Percentiles rank a stretch among this genome's conserved stretches.
Evolutionary conservation across 35 echinoderm and acorn worm species (phyloP).

Genomic region (Amphiura filiformis): DNA sequence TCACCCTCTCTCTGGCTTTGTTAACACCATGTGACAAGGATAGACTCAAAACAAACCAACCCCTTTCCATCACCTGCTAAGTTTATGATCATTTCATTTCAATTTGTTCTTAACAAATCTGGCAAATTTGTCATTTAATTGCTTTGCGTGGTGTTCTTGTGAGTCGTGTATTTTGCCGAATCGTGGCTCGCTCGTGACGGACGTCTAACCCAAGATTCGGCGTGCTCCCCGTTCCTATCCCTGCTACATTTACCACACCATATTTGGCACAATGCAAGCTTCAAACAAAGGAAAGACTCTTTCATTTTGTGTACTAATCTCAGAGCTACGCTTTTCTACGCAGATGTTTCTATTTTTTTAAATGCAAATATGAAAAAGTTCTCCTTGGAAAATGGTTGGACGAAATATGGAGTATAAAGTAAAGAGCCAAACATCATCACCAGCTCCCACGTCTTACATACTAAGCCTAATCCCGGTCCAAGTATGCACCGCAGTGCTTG

Average conservation of each 20-base stretch:
- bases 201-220: neutral
- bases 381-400: neutral
- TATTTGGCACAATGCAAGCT: neutral
- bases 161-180: neutral
- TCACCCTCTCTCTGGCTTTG: neutral
- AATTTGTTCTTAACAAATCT: neutral
- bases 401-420: neutral
- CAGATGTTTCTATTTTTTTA: constrained; percentile 1
- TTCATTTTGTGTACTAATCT: constrained; percentile 12
- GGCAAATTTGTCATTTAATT: constrained; percentile 8
- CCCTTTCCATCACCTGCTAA: neutral
- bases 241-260: neutral
- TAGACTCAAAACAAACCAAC: neutral
- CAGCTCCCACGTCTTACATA: neutral
- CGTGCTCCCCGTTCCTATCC: neutral
- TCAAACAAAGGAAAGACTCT: neutral
- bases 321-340: constrained; percentile 9
- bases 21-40: neutral
- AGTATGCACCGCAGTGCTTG: too few species aligned
- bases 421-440: too few species aligned
- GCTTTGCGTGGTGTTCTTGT: neutral
- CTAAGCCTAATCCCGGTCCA: neutral
- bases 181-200: neutral
- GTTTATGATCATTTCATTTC: constrained; percentile 15
- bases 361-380: neutral